Evolutionary conservation across 2,888 invertebrate genomes (phyloP).

Genomic region (Dioctria linearis): DNA sequence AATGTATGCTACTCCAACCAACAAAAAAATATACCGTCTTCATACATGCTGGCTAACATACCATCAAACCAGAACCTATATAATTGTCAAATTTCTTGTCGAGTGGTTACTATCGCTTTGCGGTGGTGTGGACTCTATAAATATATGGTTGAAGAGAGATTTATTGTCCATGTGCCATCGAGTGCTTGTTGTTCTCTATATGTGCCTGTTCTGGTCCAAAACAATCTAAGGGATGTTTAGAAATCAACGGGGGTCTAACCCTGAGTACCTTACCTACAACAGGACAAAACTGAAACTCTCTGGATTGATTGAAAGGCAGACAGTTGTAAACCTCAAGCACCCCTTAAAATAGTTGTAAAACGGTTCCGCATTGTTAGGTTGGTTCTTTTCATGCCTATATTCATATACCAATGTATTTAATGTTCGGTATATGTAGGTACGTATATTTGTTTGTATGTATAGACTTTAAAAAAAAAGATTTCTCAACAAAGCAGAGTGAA

Average conservation of each 20-base stretch:
- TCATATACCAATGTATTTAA: too few species aligned
- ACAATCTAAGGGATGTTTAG: slow-evolving; percentile 45
- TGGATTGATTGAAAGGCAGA: slow-evolving; percentile 47
- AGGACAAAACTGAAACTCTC: slow-evolving; percentile 54
- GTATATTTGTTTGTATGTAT: not conserved
- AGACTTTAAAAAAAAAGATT: not conserved
- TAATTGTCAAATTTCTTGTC: slow-evolving; percentile 7
- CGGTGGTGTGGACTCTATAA: slow-evolving; percentile 20
- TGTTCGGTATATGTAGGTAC: too few species aligned
- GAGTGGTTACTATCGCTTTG: not conserved
- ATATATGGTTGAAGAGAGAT: not conserved
- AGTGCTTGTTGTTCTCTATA: not conserved
- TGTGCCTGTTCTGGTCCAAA: slow-evolving; percentile 10
- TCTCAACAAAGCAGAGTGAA: not conserved
- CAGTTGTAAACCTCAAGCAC: slow-evolving; percentile 59
- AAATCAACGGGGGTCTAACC: slow-evolving; percentile 57
- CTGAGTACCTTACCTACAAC: slow-evolving; percentile 18
- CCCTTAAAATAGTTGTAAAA: slow-evolving; percentile 58
- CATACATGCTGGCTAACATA: too few species aligned
- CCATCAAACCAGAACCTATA: too few species aligned
- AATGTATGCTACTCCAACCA: not conserved
- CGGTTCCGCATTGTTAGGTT: slow-evolving; percentile 57
- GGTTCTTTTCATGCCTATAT: slow-evolving; percentile 21
- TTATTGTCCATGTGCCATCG: slow-evolving; percentile 42
- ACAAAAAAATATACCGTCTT: too few species aligned